Evolutionary conservation across 1,140 invertebrate genomes (phyloP).

Genomic region (Drosophila mojavensis): DNA sequence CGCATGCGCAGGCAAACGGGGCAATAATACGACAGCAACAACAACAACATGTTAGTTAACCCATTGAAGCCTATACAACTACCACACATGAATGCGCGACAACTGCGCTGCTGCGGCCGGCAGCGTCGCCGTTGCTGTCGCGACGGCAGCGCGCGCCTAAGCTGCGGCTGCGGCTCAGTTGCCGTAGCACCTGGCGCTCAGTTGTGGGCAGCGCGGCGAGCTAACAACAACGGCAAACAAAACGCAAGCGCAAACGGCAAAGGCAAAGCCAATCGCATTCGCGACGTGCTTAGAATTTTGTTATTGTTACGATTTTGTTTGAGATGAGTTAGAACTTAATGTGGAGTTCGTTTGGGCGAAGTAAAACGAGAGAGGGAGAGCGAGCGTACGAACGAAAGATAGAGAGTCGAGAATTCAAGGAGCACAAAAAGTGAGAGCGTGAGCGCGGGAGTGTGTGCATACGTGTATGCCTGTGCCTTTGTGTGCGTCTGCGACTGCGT

Average conservation of each 20-base stretch:
- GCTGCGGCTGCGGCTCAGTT: constrained; percentile 33
- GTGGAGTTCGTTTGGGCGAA: constrained; percentile 26
- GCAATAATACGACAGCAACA: background rate
- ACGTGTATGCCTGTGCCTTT: background rate
- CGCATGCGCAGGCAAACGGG: constrained; percentile 31
- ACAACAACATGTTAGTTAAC: constrained; percentile 59
- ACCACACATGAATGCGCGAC: background rate
- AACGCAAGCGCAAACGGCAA: constrained; percentile 41
- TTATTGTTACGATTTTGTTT: constrained; percentile 24
- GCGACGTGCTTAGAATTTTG: constrained; percentile 35
- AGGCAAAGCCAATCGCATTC: constrained; percentile 26
- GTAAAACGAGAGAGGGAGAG: constrained; percentile 2
- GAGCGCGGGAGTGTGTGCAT: constrained; percentile 28
- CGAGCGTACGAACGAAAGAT: background rate
- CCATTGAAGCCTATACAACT: constrained; percentile 60
- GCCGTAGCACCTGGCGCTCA: constrained; percentile 69
- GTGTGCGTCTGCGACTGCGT: background rate
- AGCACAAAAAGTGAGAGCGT: constrained; percentile 23
- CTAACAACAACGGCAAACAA: constrained; percentile 68
- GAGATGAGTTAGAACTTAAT: constrained; percentile 51
- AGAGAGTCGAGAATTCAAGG: constrained; percentile 5
- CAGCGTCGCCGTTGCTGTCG: constrained; percentile 11
- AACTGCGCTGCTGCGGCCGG: constrained; percentile 34
- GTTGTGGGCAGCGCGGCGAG: constrained; percentile 67
- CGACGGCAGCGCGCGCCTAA: constrained; percentile 52